Evolutionary conservation across 2,888 invertebrate genomes (phyloP).

Genomic region (Ernsta delagoae): DNA sequence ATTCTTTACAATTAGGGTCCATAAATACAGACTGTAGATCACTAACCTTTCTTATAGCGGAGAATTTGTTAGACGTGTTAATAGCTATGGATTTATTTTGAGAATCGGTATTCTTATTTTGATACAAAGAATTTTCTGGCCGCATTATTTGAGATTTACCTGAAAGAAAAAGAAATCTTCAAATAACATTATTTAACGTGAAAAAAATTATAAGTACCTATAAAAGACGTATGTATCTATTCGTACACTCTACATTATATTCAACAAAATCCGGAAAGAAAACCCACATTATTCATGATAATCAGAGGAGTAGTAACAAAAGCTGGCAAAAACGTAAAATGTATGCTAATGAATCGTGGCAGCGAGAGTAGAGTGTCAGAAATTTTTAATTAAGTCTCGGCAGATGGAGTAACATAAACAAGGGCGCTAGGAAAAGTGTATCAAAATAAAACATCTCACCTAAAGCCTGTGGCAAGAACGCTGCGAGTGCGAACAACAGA

Average conservation of each 20-base stretch:
- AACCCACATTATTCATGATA: constrained; percentile 22
- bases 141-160: constrained; percentile 32
- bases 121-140: neutral
- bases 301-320: constrained; percentile 23
- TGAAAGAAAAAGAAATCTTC: constrained; percentile 30
- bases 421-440: constrained; percentile 42
- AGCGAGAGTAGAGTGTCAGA: constrained; percentile 27
- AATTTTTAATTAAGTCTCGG: constrained; percentile 40
- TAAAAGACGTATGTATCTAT: no score
- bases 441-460: constrained; percentile 59
- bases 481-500: constrained; percentile 67
- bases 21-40: constrained; percentile 53
- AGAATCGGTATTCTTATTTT: neutral
- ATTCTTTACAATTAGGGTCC: constrained; percentile 54
- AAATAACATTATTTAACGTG: no score
- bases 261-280: constrained; percentile 25
- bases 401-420: constrained; percentile 40
- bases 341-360: constrained; percentile 29
- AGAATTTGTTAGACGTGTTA: constrained; percentile 49
- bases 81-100: constrained; percentile 42
- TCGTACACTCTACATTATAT: constrained; percentile 13
- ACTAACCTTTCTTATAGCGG: constrained; percentile 44
- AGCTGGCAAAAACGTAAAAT: constrained; percentile 26
- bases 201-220: no score
- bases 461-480: constrained; percentile 58